Conservation (phyloP, 2,113 vertebrate genomes). For the Dipodomys ordii region DNA sequence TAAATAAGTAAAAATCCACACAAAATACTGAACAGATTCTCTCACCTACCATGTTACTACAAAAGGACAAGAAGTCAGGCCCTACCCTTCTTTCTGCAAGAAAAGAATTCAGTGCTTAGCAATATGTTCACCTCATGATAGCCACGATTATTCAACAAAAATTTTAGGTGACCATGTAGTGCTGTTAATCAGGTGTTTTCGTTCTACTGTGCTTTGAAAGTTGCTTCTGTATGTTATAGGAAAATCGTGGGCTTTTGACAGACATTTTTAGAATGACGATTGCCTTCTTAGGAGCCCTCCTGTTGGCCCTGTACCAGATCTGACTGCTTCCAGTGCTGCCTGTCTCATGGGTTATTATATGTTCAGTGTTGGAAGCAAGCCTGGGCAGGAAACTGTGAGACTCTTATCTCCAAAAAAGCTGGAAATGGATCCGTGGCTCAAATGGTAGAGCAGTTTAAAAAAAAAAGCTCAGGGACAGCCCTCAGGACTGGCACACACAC, state of each 20-base stretch:
- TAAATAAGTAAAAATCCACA: background rate
- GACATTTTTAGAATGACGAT: background rate
- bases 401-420: no score
- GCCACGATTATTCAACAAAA: background rate
- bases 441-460: background rate
- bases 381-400: no score
- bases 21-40: background rate
- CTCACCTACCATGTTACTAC: background rate
- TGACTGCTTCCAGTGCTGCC: background rate
- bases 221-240: background rate
- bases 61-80: background rate
- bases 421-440: no score
- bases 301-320: background rate
- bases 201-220: constrained; percentile 3
- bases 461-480: no score
- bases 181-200: background rate
- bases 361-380: background rate
- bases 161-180: background rate
- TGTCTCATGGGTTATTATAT: background rate
- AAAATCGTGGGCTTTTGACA: background rate
- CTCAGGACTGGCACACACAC: no score
- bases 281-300: background rate
- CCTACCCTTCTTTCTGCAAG: background rate
- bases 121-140: constrained; percentile 20
- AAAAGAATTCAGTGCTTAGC: constrained; percentile 28